phyloP scores from a whole-genome alignment of 2,797 vertebrate species.

The Danionella dracula region DNA sequence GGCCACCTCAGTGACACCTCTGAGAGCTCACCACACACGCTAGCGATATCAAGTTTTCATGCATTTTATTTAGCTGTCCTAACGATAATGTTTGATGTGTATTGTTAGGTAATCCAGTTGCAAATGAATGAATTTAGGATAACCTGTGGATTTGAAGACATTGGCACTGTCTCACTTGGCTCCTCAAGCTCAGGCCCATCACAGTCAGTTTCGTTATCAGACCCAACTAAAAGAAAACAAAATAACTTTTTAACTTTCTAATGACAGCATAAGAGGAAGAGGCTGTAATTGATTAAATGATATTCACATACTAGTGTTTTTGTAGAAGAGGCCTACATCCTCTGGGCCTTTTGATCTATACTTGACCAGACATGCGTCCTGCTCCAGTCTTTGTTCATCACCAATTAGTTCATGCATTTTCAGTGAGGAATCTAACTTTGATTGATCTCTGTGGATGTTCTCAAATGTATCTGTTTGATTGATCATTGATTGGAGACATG shows the following conservation, averaged over 20 bases:
- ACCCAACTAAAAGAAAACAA: conserved; percentile 59
- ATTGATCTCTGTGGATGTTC: conserved; percentile 48
- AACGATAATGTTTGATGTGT: no score
- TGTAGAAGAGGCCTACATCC: conserved; percentile 61
- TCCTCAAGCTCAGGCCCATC: conserved; percentile 87
- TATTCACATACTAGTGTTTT: conserved; percentile 63
- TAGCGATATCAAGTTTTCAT: no score
- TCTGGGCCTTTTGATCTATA: conserved; percentile 70
- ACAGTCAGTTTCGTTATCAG: conserved; percentile 86
- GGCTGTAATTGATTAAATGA: background rate
- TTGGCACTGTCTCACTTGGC: conserved; percentile 63
- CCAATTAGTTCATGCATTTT: conserved; percentile 32
- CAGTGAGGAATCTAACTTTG: conserved; percentile 43
- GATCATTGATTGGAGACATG: conserved; percentile 56
- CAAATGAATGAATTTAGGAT: no score
- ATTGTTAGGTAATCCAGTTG: no score
- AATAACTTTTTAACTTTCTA: no score
- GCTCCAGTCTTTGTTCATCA: conserved; percentile 51
- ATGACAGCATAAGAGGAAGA: background rate
- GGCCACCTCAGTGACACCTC: no score
- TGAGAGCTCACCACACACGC: no score
- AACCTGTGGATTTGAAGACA: conserved; percentile 75
- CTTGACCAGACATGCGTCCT: conserved; percentile 56
- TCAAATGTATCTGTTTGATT: conserved; percentile 65
- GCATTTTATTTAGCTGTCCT: no score